Evolutionary conservation across 2,888 invertebrate genomes (phyloP), one percentile per base, ranked within the genome.

Genomic region (Diloba caeruleocephala): DNA sequence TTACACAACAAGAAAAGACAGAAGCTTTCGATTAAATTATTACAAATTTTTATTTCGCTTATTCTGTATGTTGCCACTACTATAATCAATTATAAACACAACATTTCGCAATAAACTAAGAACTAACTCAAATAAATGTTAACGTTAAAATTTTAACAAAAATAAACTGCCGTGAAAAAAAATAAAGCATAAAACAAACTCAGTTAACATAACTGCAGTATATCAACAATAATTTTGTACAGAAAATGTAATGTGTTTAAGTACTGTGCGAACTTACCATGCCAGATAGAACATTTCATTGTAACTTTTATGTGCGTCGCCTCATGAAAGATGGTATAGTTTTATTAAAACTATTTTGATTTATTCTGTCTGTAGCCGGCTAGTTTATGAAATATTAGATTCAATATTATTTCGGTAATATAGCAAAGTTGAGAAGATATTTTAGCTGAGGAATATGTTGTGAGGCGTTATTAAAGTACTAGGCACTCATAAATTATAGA

Each of bases 281-380:
- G 54, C 61, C 49, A 55, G 48, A 57, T 34, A 58, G 32, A 29
- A 32, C 33, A 43, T 59, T 59, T 50, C 34, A 43, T 32, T 45
- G 43, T 45, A 64, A 59, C 57, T 59, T 65, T 57, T 50, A 60
- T 57, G 19, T 37, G 36, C 28, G 37, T 23, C 28, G 28, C 39
- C 33, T 52, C 37, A 32, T 60, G 42, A 69, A 73, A 52, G 56
- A 61, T 59, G 32, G 39, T 36, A 63, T 68, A 69, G 67, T 72
- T 78, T 75, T 76, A 78, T 75, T 74, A 78, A 76, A 75, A 75
- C 64, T 72, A 71, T 61, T 72, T 72, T 72, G 73, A 78, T 78
- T 69, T 76, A 78, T 76, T 58, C 51, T 44, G 53, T 53, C 64
- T 55, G 41, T 52, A 61, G 46, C 53, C 13, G 55, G 45, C 46